Evolutionary conservation across 2,113 vertebrate genomes (phyloP), one percentile per base, ranked within the genome.

Genomic region (Hyperoodon ampullatus): DNA sequence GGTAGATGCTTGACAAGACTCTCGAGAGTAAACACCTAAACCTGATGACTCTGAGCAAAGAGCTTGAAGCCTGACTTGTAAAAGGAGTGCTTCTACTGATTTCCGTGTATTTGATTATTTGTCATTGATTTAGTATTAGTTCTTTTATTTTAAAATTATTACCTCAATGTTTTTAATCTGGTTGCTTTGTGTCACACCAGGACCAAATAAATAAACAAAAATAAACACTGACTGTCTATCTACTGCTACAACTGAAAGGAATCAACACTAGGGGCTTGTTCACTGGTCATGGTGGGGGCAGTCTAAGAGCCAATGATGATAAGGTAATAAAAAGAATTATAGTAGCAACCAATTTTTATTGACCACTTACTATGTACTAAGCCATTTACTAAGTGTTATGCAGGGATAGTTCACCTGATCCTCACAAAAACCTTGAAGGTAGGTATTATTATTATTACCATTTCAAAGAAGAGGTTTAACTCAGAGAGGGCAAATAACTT

Each of bases 171-270:
- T 82, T 82, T 81, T 24, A 92, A 88, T 80, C 42, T 44, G 30
- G 35, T 68, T 96, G 66, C n/a, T 96, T 26, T 87, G 74, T 88
- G 35, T 90, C 35, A 92, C 44, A 90, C n/a, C 58, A 90, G 66
- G 28, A 95, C 61, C 74, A 55, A 87, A 72, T 39, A 71, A 86
- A 78, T 13, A 71, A 65, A 81, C 13, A 63, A 86, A 91, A 91
- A 55, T 30, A 68, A 96, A 66, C 24, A 80, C 0, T 68, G 87
- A 61, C 50, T 23, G 55, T 55, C 58, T 65, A 70, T 55, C 58
- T 65, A 70, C 23, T 75, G 71, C 53, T 26, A 63, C 4, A 26
- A 66, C 19, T 65, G 24, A 89, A 53, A 86, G 61, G 91, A 81
- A 93, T 71, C 61, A 84, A 66, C 55, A 30, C 23, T 55, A 26